Evolutionary conservation across 2,113 vertebrate genomes (phyloP).

Genomic region (Eurystomus gularis): DNA sequence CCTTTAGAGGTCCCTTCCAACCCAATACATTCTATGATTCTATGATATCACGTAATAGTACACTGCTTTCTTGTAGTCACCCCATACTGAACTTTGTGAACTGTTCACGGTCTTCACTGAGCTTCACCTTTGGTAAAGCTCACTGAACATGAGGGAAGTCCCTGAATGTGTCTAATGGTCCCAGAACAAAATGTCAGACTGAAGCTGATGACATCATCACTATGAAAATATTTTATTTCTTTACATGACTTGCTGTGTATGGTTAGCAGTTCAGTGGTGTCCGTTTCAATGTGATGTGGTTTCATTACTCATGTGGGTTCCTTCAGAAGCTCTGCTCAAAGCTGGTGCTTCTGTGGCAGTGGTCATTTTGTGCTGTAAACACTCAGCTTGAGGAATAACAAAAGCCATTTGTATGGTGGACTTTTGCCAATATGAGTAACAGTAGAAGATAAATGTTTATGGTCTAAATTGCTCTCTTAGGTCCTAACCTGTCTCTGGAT

Average conservation of each 20-base stretch:
- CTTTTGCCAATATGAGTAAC: neutral
- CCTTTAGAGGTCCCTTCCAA: no score
- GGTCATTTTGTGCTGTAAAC: neutral
- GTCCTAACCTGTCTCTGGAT: neutral
- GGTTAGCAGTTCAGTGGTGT: neutral
- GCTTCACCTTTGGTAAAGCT: neutral
- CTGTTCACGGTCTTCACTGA: neutral
- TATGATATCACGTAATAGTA: neutral
- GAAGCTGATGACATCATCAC: neutral
- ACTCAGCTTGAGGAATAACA: neutral
- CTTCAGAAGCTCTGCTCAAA: neutral
- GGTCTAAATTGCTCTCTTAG: neutral
- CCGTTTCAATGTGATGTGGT: fast-evolving
- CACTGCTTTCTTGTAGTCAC: neutral
- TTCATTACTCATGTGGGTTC: neutral
- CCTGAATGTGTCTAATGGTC: neutral
- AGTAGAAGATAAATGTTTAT: neutral
- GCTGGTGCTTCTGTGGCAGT: neutral
- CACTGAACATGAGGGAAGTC: fast-evolving
- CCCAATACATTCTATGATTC: no score
- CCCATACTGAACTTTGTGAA: fast-evolving
- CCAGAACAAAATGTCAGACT: neutral
- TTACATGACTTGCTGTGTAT: fast-evolving
- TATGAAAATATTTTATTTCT: fast-evolving
- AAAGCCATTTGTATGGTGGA: neutral